These are phyloP conservation scores for Carcharodon carcharias DNA, from an alignment of 2,797 vertebrate species.

Conservation along the genomic window DNA sequence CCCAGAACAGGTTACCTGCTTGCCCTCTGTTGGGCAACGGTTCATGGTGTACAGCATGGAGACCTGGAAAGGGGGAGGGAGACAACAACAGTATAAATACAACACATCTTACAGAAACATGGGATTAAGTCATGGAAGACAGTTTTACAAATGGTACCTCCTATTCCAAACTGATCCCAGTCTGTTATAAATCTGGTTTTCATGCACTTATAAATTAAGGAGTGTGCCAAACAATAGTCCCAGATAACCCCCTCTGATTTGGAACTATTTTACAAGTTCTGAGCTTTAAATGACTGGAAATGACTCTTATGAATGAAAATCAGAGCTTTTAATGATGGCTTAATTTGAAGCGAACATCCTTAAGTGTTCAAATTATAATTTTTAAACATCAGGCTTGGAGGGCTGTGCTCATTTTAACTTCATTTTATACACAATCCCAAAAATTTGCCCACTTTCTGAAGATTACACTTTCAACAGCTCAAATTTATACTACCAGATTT, in stretches of 20 bases:
- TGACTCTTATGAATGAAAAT: background rate
- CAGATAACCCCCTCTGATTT: background rate
- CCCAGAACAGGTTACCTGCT: slow-evolving; percentile 33
- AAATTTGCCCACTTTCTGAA: background rate
- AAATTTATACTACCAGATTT: background rate
- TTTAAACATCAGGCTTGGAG: background rate
- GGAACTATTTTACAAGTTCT: background rate
- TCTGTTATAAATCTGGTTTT: background rate
- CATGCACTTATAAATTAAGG: background rate
- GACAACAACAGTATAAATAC: slow-evolving; percentile 36
- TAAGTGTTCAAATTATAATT: background rate
- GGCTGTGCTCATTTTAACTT: background rate
- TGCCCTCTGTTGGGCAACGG: slow-evolving; percentile 38
- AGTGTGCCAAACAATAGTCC: background rate
- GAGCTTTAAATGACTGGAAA: too few relatives aligned
- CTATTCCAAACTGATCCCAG: background rate
- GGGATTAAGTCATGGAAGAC: slow-evolving; percentile 13
- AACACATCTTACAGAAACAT: slow-evolving; percentile 19
- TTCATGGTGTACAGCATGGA: slow-evolving; percentile 38
- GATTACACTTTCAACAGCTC: background rate
- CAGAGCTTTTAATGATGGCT: too few relatives aligned
- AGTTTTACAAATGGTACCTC: background rate
- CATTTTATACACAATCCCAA: background rate
- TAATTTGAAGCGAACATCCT: background rate
- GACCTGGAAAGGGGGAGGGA: slow-evolving; percentile 32